Evolutionary conservation across 1,140 invertebrate genomes (phyloP).

Genomic region (Linepithema humile): DNA sequence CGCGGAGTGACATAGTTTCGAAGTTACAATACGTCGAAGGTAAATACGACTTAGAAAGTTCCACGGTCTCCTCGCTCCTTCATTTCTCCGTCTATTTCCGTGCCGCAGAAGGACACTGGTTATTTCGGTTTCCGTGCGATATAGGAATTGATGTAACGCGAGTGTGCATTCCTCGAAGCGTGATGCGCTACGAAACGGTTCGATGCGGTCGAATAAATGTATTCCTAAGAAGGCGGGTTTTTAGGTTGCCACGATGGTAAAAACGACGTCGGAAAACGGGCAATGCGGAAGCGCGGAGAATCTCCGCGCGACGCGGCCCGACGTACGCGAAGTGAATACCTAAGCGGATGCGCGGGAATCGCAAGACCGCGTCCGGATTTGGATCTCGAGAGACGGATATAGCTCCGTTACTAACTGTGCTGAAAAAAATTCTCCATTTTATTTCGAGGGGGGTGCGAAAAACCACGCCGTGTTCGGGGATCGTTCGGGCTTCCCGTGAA

Average conservation of each 20-base stretch:
- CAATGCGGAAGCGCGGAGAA: not conserved
- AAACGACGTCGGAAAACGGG: not conserved
- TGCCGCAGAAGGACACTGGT: not conserved
- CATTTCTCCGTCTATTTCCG: slow-evolving; percentile 3
- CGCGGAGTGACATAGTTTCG: slow-evolving; percentile 13
- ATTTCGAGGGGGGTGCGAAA: not conserved
- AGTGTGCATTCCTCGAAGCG: not conserved
- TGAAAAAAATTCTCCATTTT: slow-evolving; percentile 14
- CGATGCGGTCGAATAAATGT: not conserved
- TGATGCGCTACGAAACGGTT: not conserved
- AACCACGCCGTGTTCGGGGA: not conserved
- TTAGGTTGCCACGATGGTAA: not conserved
- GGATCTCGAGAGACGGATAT: not conserved
- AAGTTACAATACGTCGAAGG: not conserved
- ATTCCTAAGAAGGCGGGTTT: not conserved
- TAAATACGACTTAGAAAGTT: slow-evolving; percentile 8
- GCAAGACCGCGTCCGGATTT: not conserved
- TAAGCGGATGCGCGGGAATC: not conserved
- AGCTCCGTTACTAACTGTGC: not conserved
- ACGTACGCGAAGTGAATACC: not conserved
- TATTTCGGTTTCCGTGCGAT: slow-evolving; percentile 17
- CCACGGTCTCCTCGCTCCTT: not conserved
- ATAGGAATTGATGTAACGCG: not conserved
- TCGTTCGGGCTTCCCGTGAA: not conserved
- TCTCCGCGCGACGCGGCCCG: not conserved